phyloP scores from a whole-genome alignment of 2,797 vertebrate genomes.

The Buphagus erythrorhynchus region DNA sequence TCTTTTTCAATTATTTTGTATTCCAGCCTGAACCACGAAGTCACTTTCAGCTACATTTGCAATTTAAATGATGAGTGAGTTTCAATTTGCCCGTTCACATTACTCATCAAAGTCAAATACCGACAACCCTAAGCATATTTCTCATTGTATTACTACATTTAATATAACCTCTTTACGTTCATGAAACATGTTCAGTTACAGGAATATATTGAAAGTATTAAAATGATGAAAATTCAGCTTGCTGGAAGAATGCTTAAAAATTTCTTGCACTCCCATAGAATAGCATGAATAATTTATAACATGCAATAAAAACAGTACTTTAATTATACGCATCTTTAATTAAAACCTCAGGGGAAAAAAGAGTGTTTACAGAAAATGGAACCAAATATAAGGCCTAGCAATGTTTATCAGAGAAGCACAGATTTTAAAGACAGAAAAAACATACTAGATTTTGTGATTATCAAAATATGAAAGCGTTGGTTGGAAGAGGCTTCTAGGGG shows the following conservation, averaged over 20 bases:
- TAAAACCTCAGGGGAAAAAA: neutral
- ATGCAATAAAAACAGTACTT: neutral
- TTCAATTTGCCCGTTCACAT: neutral
- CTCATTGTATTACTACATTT: neutral
- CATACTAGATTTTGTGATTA: neutral
- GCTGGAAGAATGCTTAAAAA: neutral
- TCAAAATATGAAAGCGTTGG: accelerated
- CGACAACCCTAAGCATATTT: neutral
- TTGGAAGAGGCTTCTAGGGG: neutral
- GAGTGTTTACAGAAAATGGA: neutral
- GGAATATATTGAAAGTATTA: neutral
- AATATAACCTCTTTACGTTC: neutral
- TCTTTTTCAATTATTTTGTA: neutral
- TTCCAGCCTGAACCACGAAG: neutral
- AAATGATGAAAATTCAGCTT: neutral
- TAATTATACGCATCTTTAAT: neutral
- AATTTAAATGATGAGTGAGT: neutral
- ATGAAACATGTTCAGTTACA: neutral
- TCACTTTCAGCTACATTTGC: neutral
- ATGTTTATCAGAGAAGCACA: neutral
- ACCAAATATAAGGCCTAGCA: neutral
- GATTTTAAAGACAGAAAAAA: neutral
- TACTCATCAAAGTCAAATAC: neutral
- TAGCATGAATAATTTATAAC: neutral
- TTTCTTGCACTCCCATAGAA: neutral